A percentile compares a stretch with the other conserved stretches of the same genome.
These are phyloP conservation scores for Scaptomyza flava DNA, from an alignment of 2,888 invertebrate genomes.

Conservation along the genomic window DNA sequence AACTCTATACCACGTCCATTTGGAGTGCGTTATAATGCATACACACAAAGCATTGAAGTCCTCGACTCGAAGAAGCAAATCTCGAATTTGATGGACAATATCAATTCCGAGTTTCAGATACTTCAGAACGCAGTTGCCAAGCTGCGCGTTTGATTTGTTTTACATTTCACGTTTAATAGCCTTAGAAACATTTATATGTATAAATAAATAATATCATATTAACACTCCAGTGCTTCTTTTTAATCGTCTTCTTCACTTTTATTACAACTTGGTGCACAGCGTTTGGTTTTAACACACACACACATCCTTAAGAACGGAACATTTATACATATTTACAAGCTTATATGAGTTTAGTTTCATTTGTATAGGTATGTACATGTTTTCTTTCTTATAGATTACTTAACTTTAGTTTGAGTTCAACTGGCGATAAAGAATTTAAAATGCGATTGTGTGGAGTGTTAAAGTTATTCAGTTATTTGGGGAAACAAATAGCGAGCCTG, in stretches of 20 bases:
- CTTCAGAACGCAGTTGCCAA: constrained; percentile 91
- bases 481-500: neutral
- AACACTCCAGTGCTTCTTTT: constrained; percentile 9
- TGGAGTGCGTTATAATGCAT: constrained; percentile 97
- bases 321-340: constrained; percentile 32
- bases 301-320: constrained; percentile 2
- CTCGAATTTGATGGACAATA: constrained; percentile 91
- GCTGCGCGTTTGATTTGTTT: constrained; percentile 85
- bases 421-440: constrained; percentile 1
- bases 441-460: neutral
- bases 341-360: constrained; percentile 35
- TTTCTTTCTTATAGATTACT: constrained; percentile 5
- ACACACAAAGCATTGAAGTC: constrained; percentile 97
- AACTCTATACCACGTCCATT: constrained; percentile 96
- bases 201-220: constrained; percentile 15
- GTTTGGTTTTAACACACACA: neutral
- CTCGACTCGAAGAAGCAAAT: constrained; percentile 96
- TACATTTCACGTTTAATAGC: neutral
- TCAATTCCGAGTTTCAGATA: constrained; percentile 92
- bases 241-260: constrained; percentile 28
- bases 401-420: constrained; percentile 38
- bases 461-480: no score
- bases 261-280: constrained; percentile 32
- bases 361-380: constrained; percentile 68
- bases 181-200: constrained; percentile 16